Conservation (phyloP, 2,113 vertebrate species). For the Lagenorhynchus albirostris region DNA sequence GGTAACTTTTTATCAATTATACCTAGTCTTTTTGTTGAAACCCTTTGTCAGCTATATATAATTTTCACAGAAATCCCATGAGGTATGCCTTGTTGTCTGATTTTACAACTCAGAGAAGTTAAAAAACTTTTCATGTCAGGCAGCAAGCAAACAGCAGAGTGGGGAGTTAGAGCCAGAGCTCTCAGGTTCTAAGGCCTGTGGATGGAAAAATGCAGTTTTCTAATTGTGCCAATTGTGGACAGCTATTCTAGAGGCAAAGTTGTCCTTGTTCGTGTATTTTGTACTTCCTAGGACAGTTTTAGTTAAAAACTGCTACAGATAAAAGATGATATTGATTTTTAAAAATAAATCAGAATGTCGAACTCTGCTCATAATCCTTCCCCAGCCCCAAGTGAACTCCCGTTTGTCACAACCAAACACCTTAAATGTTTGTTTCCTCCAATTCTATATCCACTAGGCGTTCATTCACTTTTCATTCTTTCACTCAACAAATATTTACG, state of each 20-base stretch:
- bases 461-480: background rate
- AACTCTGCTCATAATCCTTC: background rate
- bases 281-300: background rate
- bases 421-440: background rate
- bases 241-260: background rate
- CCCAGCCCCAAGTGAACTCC: background rate
- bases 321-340: background rate
- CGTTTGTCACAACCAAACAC: background rate
- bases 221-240: background rate
- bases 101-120: conserved; percentile 6
- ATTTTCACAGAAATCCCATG: background rate
- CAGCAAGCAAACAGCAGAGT: background rate
- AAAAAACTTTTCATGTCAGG: background rate
- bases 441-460: background rate
- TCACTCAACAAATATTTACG: background rate
- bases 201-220: background rate
- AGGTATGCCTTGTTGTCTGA: background rate
- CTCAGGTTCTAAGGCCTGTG: background rate
- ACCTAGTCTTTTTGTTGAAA: background rate
- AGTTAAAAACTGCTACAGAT: background rate
- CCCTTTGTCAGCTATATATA: background rate
- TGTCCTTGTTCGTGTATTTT: background rate
- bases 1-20: background rate
- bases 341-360: conserved; percentile 9
- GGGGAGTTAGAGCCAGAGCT: background rate